Conservation (phyloP, 2,888 invertebrate genomes). For the Heteromyza rotundicornis region DNA sequence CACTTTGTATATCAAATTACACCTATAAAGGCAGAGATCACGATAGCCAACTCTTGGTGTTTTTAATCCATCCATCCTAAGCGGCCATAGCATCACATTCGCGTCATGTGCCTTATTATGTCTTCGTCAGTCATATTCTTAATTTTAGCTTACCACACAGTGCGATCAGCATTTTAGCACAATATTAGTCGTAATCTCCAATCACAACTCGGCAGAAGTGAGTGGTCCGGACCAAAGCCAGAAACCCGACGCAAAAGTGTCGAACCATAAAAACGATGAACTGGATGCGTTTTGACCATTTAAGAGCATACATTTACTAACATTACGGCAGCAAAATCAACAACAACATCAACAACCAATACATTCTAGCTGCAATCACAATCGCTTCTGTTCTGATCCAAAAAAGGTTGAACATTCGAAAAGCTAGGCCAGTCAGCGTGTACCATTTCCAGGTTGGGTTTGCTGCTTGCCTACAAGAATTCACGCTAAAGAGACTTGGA, state of each 20-base stretch:
- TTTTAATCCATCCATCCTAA: background rate
- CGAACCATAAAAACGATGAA: background rate
- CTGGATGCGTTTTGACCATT: conserved; percentile 29
- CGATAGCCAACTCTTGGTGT: background rate
- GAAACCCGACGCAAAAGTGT: background rate
- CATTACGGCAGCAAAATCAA: conserved; percentile 22
- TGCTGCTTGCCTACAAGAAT: conserved; percentile 10
- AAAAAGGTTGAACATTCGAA: background rate
- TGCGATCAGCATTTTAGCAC: conserved; percentile 3
- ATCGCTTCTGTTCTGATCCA: background rate
- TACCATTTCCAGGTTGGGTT: too few species aligned
- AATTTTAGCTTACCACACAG: conserved; percentile 25
- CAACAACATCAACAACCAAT: too few species aligned
- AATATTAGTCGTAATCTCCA: conserved; percentile 19
- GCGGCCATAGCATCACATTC: conserved; percentile 13
- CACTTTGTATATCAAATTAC: too few species aligned
- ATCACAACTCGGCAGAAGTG: background rate
- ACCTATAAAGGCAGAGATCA: background rate
- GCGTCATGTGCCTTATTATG: conserved; percentile 28
- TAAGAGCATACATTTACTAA: conserved; percentile 30
- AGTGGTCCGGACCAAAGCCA: background rate
- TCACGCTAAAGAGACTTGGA: conserved; percentile 21
- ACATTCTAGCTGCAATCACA: too few species aligned
- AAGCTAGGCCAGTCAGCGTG: too few species aligned
- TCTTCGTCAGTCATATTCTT: conserved; percentile 24